Percentiles rank a stretch among this genome's conserved stretches.
Conservation (phyloP, 2,113 vertebrate genomes). For the Dipodomys ordii region DNA sequence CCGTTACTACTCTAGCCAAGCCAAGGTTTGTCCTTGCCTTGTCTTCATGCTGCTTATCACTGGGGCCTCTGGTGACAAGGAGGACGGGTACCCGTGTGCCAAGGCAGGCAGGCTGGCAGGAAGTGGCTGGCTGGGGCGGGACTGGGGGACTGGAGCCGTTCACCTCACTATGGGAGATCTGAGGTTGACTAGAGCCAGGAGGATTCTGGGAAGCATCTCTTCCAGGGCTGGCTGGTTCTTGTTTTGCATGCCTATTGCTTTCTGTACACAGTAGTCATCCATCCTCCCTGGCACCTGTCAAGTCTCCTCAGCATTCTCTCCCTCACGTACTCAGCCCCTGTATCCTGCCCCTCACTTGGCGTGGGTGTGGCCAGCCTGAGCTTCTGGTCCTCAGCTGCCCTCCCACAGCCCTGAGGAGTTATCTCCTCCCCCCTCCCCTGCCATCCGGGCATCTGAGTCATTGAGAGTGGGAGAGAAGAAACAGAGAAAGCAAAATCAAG, state of each 20-base stretch:
- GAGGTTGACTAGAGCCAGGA: neutral
- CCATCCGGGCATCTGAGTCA: conserved; percentile 31
- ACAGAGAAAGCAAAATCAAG: conserved; percentile 66
- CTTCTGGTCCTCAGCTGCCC: conserved; percentile 1
- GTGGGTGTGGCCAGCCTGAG: neutral
- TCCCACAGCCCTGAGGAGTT: neutral
- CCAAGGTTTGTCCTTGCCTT: neutral
- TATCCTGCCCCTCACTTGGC: neutral
- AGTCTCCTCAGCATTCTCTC: neutral
- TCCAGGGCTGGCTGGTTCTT: fast-evolving
- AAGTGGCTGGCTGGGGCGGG: neutral
- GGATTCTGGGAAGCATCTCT: neutral
- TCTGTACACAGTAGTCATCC: neutral
- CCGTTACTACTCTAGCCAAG: fast-evolving
- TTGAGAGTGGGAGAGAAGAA: conserved; percentile 58
- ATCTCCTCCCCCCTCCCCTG: neutral
- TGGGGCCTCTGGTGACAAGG: neutral
- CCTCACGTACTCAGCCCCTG: neutral
- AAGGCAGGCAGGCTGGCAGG: no score
- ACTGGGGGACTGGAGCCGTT: neutral
- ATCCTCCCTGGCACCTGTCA: neutral
- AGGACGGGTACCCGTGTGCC: neutral
- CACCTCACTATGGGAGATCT: fast-evolving
- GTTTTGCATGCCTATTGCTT: neutral
- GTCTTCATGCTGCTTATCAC: neutral